These are phyloP conservation scores for Halictus quadricinctus DNA, from an alignment of 2,888 invertebrate genomes.

Conservation along the genomic window DNA sequence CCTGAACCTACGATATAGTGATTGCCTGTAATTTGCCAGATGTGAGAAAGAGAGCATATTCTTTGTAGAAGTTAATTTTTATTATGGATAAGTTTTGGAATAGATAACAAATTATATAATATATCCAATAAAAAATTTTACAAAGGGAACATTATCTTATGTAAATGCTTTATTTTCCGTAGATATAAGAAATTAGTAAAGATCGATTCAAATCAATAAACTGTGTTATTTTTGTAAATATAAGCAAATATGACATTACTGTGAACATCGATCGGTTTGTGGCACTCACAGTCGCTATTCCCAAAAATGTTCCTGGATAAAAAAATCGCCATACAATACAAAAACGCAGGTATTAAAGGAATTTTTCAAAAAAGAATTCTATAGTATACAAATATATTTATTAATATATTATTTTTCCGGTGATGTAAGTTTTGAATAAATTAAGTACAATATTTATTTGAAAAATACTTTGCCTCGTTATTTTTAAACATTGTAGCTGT, in stretches of 20 bases:
- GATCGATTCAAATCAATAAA: constrained; percentile 26
- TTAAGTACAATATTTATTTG: constrained; percentile 51
- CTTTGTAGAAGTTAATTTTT: constrained; percentile 43
- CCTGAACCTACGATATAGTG: background rate
- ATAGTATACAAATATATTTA: constrained; percentile 52
- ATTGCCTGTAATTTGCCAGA: constrained; percentile 18
- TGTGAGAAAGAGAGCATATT: constrained; percentile 12
- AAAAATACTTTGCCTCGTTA: constrained; percentile 28
- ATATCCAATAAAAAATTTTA: constrained; percentile 49
- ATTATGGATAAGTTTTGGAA: constrained; percentile 39
- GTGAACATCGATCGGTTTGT: background rate
- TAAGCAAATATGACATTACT: constrained; percentile 8
- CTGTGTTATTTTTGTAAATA: constrained; percentile 14
- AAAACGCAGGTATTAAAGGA: constrained; percentile 10
- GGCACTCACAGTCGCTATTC: background rate
- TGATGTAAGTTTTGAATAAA: constrained; percentile 30
- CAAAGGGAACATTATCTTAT: constrained; percentile 54
- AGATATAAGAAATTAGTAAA: constrained; percentile 52
- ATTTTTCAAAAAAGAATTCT: background rate
- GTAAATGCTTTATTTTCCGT: constrained; percentile 59
- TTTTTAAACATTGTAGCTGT: constrained; percentile 16
- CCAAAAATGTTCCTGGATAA: background rate
- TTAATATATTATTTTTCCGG: constrained; percentile 35
- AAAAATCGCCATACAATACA: background rate
- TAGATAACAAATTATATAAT: constrained; percentile 40